Percentiles rank a stretch among this genome's conserved stretches.
Evolutionary conservation across 2,797 vertebrate species (phyloP).

Genomic region (Galagoides demidoff): DNA sequence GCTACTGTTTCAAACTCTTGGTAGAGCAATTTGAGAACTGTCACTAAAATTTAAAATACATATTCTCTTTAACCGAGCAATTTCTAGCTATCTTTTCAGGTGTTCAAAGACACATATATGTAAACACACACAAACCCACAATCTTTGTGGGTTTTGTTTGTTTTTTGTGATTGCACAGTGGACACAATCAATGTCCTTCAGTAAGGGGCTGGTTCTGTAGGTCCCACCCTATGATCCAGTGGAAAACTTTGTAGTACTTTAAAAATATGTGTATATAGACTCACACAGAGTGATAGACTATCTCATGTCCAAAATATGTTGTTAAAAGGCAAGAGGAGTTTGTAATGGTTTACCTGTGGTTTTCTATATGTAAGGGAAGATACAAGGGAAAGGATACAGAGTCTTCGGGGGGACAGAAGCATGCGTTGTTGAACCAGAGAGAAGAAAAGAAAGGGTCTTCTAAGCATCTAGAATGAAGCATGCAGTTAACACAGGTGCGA

Average conservation of each 20-base stretch:
- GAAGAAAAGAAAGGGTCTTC: background rate
- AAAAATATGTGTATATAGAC: background rate
- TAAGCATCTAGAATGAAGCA: background rate
- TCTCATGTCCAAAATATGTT: background rate
- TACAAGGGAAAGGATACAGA: background rate
- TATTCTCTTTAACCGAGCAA: background rate
- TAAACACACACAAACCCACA: background rate
- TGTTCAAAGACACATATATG: background rate
- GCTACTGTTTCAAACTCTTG: background rate
- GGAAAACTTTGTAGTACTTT: background rate
- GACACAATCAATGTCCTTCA: background rate
- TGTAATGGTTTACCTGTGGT: background rate
- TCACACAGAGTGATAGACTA: background rate
- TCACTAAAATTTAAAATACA: slow-evolving; percentile 43
- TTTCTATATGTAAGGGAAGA: slow-evolving; percentile 25
- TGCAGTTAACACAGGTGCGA: background rate
- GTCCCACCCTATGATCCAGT: background rate
- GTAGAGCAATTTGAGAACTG: slow-evolving; percentile 10
- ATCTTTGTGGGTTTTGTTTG: background rate
- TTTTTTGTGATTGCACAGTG: background rate
- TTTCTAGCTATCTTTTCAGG: background rate
- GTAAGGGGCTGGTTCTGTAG: background rate
- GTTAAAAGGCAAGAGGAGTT: background rate
- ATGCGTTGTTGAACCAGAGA: background rate
- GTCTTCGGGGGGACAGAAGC: background rate